Base-by-base conservation (phyloP, 1,140 invertebrate genomes). In the Hestina assimilis region DNA sequence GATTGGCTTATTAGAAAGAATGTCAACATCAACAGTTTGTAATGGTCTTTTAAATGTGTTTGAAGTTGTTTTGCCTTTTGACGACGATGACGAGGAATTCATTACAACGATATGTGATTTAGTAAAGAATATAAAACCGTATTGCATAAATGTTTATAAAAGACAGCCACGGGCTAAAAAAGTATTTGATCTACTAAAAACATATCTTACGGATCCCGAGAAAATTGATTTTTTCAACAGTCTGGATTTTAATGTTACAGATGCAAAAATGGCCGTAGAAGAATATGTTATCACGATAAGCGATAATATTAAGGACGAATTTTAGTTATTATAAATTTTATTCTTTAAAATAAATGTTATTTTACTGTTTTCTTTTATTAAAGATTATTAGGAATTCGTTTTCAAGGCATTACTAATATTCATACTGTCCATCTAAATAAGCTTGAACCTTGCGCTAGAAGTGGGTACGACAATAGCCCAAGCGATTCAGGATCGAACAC, bases 41-140 rank as follows among this genome's bases (percentile, higher is more conserved):
- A 69, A 77, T 42, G 83, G 81, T 1, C 42, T 86, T 41, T 33
- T 86, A 3, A 75, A 83, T 29, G 70, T 84, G 7, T 75, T 83
- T 45, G 62, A 65, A 61, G 50, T 21, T 0, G 54, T 63, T 0
- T 73, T 68, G 59, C 24, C 58, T 5, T 69, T 54, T 14, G 63
- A 47, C 28, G 51, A 58, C 0, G 31, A 64, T 5, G 58, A 66
- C 12, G 58, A 66, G 12, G 52, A 69, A 19, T 24, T 78, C 5
- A 28, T 67, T 3, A 9, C 41, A 3, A 56, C 65, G 1, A 55
- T 83, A n/a, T 59, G 81, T 35, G 62, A 80, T 0, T 33, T 80
- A 0, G 12, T 81, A 8, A 76, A 66, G 23, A 75, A 73, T 42
- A 59, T 83, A 17, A 70, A 74, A 41, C 74, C 66, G 15, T 81